Evolutionary conservation across 2,797 vertebrate species (phyloP).

Genomic region (Emydoidea blandingii): DNA sequence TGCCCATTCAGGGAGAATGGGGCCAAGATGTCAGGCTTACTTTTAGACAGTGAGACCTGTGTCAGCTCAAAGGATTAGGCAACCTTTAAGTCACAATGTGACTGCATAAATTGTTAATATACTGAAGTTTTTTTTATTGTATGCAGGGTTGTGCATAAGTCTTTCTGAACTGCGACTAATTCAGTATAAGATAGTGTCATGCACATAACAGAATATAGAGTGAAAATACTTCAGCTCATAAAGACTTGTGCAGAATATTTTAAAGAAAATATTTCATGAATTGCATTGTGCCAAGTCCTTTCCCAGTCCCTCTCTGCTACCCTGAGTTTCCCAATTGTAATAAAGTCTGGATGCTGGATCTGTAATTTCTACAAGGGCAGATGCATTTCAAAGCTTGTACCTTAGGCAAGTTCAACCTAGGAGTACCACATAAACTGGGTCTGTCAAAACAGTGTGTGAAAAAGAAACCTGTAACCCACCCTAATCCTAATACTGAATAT

Average conservation of each 20-base stretch:
- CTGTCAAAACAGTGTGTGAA: neutral
- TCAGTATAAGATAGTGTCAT: neutral
- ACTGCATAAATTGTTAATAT: neutral
- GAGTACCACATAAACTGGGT: neutral
- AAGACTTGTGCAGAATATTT: neutral
- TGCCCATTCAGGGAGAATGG: slow-evolving; percentile 69
- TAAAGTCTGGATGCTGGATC: neutral
- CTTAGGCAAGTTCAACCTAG: accelerated
- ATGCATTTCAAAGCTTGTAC: neutral
- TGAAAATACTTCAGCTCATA: neutral
- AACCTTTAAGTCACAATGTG: neutral
- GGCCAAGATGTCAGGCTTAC: slow-evolving; percentile 64
- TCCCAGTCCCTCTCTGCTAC: neutral
- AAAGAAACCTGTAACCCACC: neutral
- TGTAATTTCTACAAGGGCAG: neutral
- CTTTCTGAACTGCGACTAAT: neutral
- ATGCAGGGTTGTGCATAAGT: neutral
- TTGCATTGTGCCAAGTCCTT: neutral
- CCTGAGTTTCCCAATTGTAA: neutral
- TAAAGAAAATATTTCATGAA: neutral
- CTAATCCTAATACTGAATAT: neutral
- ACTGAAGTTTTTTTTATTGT: neutral
- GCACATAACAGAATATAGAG: neutral
- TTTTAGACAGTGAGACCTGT: slow-evolving; percentile 38
- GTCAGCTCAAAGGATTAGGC: slow-evolving; percentile 48